Evolutionary conservation across 2,888 invertebrate genomes (phyloP).

Genomic region (Pecten maximus): DNA sequence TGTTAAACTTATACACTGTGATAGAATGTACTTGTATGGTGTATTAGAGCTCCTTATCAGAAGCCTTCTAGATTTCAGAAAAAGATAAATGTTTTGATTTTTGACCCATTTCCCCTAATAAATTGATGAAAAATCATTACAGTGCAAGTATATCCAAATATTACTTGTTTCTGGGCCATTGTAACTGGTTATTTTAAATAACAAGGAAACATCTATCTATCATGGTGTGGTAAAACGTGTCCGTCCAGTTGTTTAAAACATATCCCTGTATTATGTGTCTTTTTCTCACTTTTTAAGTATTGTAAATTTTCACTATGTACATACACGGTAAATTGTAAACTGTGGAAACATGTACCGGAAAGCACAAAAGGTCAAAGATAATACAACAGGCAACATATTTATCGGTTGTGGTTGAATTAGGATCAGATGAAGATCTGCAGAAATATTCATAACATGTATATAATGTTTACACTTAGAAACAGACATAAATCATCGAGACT

Average conservation of each 20-base stretch:
- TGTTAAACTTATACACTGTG: too few relatives aligned
- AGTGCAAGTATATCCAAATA: background rate
- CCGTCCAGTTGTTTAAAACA: constrained; percentile 18
- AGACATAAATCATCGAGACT: too few relatives aligned
- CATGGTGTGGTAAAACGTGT: background rate
- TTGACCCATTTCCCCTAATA: too few relatives aligned
- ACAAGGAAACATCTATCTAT: background rate
- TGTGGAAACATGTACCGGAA: background rate
- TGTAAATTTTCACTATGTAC: background rate
- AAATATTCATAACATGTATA: background rate
- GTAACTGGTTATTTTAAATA: background rate
- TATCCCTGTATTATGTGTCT: background rate
- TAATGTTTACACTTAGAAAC: too few relatives aligned
- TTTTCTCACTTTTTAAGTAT: background rate
- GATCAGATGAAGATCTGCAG: background rate
- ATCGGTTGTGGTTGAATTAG: too few relatives aligned
- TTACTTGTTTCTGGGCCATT: background rate
- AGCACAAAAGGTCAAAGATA: too few relatives aligned
- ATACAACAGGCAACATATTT: too few relatives aligned
- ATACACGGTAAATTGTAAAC: background rate
- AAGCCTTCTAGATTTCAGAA: too few relatives aligned
- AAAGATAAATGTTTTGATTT: too few relatives aligned
- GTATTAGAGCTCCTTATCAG: too few relatives aligned
- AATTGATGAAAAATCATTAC: background rate
- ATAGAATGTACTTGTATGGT: too few relatives aligned